Base-by-base conservation (phyloP, 2,797 vertebrate genomes). In the Eidolon dupreanum region DNA sequence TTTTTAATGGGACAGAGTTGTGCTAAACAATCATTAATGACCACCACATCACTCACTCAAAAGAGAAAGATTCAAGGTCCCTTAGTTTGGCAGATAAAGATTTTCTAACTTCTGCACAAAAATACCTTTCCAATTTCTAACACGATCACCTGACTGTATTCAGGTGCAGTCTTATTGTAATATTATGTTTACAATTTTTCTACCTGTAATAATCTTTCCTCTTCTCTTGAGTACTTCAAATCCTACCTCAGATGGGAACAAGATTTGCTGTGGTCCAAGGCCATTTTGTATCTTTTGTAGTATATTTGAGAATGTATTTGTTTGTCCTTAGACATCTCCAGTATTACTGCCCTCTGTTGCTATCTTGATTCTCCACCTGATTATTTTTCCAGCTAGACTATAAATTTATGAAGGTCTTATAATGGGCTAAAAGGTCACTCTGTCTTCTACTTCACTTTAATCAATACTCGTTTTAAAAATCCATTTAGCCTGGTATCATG, bases 151-250 rank as follows among this genome's bases (percentile, higher is more conserved):
- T 36, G 57, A 61, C 8, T 61, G 11, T 36, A 79, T 71, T 93
- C 16, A 81, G 24, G 28, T 38, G 5, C 9, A 90, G 63, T 90
- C 13, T 19, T 59, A 6, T 20, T 41, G n/a, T 38, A 68, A 46
- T 75, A 53, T 88, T 88, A 81, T 84, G 12, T 51, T 95, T 90
- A 89, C 20, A 49, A 26, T 79, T 57, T 96, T 75, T 85, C 38
- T 26, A 78, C 13, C 19, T 43, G 4, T 33, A 86, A 65, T 93
- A 28, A 31, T 83, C 13, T 88, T 95, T 33, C 19, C 19, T 88
- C 8, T 93, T 95, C 1, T 74, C 19, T 75, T 36, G 8, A 97
- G 43, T 73, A 33, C 31, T 88, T 82, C 49, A 87, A 86, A 65
- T 79, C 20, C 61, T 65, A 51, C 43, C 51, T 93, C 5, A 65